These are phyloP conservation scores for Toxonevra muliebris DNA, from an alignment of 2,888 invertebrate genomes.

Conservation along the genomic window DNA sequence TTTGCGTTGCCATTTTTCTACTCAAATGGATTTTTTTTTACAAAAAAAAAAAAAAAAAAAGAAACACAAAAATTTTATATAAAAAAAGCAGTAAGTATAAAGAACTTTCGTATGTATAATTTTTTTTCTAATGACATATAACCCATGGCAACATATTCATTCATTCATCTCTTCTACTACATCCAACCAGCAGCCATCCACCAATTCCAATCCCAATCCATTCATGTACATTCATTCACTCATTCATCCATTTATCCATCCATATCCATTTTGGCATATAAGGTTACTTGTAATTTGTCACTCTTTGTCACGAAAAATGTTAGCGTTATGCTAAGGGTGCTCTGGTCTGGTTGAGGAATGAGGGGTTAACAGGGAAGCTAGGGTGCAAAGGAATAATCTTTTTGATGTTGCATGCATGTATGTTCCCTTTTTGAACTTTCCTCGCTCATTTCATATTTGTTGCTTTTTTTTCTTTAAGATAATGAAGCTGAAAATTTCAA, in stretches of 20 bases:
- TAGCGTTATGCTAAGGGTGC: neutral
- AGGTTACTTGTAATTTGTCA: conserved; percentile 15
- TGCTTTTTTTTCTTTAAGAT: conserved; percentile 7
- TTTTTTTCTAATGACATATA: conserved; percentile 12
- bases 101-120: neutral
- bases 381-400: conserved; percentile 10
- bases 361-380: neutral
- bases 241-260: conserved; percentile 1
- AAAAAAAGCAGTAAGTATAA: neutral
- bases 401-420: conserved; percentile 3
- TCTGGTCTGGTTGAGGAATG: no score
- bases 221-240: neutral
- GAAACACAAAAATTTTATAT: neutral
- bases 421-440: neutral
- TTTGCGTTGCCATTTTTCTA: conserved; percentile 5
- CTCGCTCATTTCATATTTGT: no score
- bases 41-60: neutral
- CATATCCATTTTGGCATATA: no score
- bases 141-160: conserved; percentile 4
- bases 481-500: conserved; percentile 9
- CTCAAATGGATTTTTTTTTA: conserved; percentile 9
- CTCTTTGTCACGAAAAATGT: neutral
- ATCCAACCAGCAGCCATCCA: neutral
- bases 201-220: neutral
- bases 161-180: neutral